Evolutionary conservation across 2,113 vertebrate genomes (phyloP).

Genomic region (Pelodiscus sinensis): DNA sequence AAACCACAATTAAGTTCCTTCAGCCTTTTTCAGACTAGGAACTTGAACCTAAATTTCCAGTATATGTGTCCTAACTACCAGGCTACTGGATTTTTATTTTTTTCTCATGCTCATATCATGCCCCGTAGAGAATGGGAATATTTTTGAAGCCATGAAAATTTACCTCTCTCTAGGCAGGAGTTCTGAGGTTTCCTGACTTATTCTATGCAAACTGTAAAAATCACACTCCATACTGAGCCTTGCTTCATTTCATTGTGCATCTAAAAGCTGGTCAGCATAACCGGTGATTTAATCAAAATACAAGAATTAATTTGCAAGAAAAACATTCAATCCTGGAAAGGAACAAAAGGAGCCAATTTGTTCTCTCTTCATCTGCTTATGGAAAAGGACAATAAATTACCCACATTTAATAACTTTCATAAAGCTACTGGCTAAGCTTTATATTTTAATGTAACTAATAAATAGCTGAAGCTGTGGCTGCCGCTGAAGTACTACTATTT

Average conservation of each 20-base stretch:
- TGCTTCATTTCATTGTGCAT: not conserved
- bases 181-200: not conserved
- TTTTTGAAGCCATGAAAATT: not conserved
- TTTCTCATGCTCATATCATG: too few relatives aligned
- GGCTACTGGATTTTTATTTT: too few relatives aligned
- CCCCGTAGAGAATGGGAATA: too few relatives aligned
- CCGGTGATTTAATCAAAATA: not conserved
- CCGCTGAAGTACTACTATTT: constrained; percentile 8
- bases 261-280: not conserved
- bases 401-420: constrained; percentile 7
- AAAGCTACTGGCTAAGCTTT: not conserved
- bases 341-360: not conserved
- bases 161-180: not conserved
- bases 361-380: not conserved
- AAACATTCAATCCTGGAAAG: not conserved
- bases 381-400: not conserved
- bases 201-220: not conserved
- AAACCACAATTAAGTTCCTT: not conserved
- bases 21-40: not conserved
- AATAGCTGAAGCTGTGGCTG: not conserved
- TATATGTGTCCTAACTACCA: too few relatives aligned
- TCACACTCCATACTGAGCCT: not conserved
- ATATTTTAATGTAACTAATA: not conserved
- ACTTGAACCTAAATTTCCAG: not conserved
- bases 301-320: not conserved